Percentiles rank a stretch among this genome's conserved stretches.
Conservation (phyloP, 2,113 vertebrate genomes). For the Setophaga kirtlandii region DNA sequence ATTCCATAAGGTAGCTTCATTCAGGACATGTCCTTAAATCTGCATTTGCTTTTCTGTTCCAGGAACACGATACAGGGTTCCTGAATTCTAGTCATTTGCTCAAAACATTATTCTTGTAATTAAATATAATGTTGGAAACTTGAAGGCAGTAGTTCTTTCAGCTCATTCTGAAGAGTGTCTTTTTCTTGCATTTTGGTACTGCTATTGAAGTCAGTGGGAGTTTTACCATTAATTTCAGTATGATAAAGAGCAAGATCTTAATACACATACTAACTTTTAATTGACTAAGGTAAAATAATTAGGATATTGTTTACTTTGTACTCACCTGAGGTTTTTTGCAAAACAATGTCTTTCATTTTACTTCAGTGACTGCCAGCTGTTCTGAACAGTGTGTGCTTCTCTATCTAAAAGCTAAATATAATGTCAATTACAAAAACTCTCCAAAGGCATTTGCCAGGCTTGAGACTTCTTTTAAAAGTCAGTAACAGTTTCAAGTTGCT, state of each 20-base stretch:
- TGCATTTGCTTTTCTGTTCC: not conserved
- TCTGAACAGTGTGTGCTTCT: not conserved
- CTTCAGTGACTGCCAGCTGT: conserved; percentile 19
- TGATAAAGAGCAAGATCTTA: not conserved
- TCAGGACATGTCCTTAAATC: not conserved
- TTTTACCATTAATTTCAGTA: not conserved
- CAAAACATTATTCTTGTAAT: not conserved
- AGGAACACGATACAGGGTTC: not conserved
- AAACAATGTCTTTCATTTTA: conserved; percentile 21
- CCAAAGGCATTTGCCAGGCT: not conserved
- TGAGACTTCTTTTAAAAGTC: conserved; percentile 16
- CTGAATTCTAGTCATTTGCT: not conserved
- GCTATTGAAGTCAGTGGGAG: not conserved
- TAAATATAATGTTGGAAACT: conserved; percentile 8
- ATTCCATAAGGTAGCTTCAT: not conserved
- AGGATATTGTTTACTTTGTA: not conserved
- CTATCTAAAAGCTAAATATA: not conserved
- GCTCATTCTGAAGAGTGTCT: not conserved
- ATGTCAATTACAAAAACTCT: not conserved
- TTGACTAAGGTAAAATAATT: conserved; percentile 1
- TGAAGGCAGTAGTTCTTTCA: not conserved
- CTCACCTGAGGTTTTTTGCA: not conserved
- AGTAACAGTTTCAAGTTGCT: conserved; percentile 5
- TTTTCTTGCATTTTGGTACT: not conserved
- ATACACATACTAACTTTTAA: not conserved